Conservation (phyloP, 2,797 vertebrate species). For the Pteropus rufus region DNA sequence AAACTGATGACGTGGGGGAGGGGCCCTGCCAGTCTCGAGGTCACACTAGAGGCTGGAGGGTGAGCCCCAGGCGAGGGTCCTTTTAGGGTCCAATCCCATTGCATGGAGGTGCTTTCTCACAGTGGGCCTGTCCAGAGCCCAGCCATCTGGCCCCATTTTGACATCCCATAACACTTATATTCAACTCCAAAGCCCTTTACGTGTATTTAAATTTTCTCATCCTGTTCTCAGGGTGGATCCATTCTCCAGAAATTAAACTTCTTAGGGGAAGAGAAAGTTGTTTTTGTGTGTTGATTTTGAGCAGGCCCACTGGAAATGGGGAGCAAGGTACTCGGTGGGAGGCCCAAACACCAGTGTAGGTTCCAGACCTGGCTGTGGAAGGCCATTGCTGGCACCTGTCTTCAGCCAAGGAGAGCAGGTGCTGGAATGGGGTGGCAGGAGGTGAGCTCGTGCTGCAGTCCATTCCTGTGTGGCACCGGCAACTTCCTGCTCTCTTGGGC, state of each 20-base stretch:
- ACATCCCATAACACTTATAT: neutral
- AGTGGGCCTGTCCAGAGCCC: neutral
- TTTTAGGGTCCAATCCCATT: fast-evolving
- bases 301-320: neutral
- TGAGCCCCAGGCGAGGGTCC: neutral
- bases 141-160: neutral
- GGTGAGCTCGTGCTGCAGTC: neutral
- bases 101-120: neutral
- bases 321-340: neutral
- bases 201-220: neutral
- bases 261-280: neutral
- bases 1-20: neutral
- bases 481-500: fast-evolving
- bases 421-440: neutral
- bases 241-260: neutral
- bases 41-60: neutral
- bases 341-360: fast-evolving
- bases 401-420: neutral
- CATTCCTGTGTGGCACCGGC: neutral
- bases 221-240: neutral
- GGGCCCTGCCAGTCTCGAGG: neutral
- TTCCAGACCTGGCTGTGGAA: neutral
- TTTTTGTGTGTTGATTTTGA: neutral
- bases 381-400: neutral
- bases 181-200: neutral